Evolutionary conservation across 2,797 vertebrate genomes (phyloP), one percentile per base, ranked within the genome.

Genomic region (Calcarius lapponicus): DNA sequence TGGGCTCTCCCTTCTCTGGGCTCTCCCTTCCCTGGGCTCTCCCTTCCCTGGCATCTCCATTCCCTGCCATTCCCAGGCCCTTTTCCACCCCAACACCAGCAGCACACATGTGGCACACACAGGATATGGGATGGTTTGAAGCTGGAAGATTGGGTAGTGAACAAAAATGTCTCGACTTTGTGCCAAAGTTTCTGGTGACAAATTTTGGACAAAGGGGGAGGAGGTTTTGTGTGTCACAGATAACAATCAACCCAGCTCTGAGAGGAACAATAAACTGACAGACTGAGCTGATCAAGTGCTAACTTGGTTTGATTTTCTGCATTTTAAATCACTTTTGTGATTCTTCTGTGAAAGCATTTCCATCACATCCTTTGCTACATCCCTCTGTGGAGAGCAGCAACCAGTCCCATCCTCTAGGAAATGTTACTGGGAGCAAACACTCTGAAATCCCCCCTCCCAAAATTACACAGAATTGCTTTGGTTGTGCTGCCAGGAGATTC

Each of bases 181-280:
- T 70, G n/a, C 8, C 61, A 21, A 53, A 48, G 47, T 61, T 76
- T 71, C 32, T 34, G 3, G n/a, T 7, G 28, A 47, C 51, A 56
- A 24, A 56, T 16, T 12, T 2, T 34, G 34, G 12, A 26, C 11
- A 42, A 31, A 47, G 0, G 0, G 18, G 53, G 20, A 53, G 47
- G n/a, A 40, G 0, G 8, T 28, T 72, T 13, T 50, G 32, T 42
- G n/a, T 32, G 34, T 66, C 61, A 43, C 2, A 65, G 61, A 6
- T 9, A 47, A 51, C 6, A 61, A 45, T 4, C 25, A 36, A 29
- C 28, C 51, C 42, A 57, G 51, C 61, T 66, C 61, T 28, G 15
- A n/a, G 71, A 62, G 11, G 21, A 26, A 66, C 40, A 40, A 9
- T 2, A 17, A 81, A 42, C 10, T 10, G 38, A 62, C 3, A 57